phyloP scores from a whole-genome alignment of 2,113 vertebrate genomes.

The Hucho hucho region DNA sequence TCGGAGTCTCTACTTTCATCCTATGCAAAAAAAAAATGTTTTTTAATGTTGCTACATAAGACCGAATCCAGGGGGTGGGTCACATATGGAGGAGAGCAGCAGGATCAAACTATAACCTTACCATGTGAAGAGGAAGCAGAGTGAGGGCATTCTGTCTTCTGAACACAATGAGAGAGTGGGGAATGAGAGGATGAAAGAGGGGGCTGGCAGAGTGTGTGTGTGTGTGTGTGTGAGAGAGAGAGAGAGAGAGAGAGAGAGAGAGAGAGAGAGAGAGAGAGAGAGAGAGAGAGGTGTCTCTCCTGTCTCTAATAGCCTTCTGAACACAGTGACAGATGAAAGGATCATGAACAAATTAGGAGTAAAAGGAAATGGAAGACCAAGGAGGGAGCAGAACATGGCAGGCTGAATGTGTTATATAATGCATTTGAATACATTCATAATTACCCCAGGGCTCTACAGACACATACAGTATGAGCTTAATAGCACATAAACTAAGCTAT shows the following conservation, averaged over 20 bases:
- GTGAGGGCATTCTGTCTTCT: no score
- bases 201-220: background rate
- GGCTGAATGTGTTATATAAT: slow-evolving; percentile 5
- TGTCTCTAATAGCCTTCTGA: slow-evolving; percentile 26
- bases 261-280: background rate
- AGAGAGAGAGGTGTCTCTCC: background rate
- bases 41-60: no score
- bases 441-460: background rate
- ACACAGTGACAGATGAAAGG: slow-evolving; percentile 35
- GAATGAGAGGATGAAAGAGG: background rate
- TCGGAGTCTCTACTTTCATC: no score
- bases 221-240: background rate
- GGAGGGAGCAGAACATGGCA: background rate
- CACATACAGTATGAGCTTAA: background rate
- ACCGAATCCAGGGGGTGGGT: no score
- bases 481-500: background rate
- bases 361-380: background rate
- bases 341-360: slow-evolving; percentile 21
- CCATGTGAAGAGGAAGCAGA: no score
- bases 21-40: no score
- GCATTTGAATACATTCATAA: slow-evolving; percentile 15
- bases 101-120: no score
- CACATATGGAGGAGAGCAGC: no score
- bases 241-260: background rate
- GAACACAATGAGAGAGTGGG: background rate